Base-by-base conservation (phyloP, 2,797 vertebrate genomes). In the Muscicapa striata region DNA sequence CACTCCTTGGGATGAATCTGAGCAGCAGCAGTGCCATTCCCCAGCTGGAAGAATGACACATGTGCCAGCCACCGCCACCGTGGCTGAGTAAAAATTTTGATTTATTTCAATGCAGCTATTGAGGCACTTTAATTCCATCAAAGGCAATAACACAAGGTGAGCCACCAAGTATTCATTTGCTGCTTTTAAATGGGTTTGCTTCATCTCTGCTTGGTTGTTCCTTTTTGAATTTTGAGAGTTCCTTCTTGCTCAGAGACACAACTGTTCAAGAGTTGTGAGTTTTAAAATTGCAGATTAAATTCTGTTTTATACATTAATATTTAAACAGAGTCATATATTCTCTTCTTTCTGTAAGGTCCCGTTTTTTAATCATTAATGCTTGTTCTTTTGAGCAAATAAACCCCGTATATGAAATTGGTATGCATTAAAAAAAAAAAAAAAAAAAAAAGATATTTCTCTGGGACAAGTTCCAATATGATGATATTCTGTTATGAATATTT, bases 401-500 rank as follows among this genome's bases (percentile, higher is more conserved):
- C 34, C 17, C 5, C 43, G 57, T 55, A 55, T 80, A 62, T 68
- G 77, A 61, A 34, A 85, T n/a, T 92, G 54, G 16, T 51, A 75
- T 32, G 52, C 61, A 70, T 78, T 89, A 12, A 0, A 15, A 69
- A 77, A 75, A 68, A 76, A n/a, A n/a, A n/a, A n/a, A n/a, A n/a
- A 76, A 76, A 75, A 57, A 80, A 59, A 59, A 46, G 38, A 68
- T 24, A 52, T 11, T 64, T 83, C 29, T 80, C 68, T 88, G 86
- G 88, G 80, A 88, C 21, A 78, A 58, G 43, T 86, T 96, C 74
- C 66, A 95, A 51, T 75, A 32, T 74, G 62, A 78, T 63, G 92
- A 55, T 92, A 58, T 92, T 86, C 77, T 38, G 10, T 54, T 66
- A 79, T 96, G 86, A 94, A 95, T 96, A 96, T 94, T 92, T 94